Conservation (phyloP, 2,113 vertebrate species). For the Psophia crepitans region DNA sequence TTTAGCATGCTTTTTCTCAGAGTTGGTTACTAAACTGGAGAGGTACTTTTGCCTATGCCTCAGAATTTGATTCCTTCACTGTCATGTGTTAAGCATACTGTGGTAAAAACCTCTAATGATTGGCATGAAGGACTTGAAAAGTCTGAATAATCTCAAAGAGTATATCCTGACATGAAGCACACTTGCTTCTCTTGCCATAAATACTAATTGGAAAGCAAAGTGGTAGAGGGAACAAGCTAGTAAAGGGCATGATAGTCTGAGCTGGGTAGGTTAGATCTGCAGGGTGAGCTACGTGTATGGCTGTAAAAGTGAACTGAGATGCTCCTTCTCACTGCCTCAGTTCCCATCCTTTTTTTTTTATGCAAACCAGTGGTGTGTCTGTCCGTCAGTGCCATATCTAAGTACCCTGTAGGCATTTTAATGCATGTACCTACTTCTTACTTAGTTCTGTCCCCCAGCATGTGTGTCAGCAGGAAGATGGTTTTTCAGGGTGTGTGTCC, state of each 20-base stretch:
- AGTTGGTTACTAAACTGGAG: not conserved
- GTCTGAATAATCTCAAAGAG: not conserved
- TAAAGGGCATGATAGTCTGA: not conserved
- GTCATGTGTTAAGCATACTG: not conserved
- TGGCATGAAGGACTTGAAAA: not conserved
- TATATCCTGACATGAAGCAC: not conserved
- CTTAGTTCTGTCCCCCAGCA: not conserved
- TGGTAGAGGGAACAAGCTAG: not conserved
- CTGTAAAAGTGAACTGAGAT: not conserved
- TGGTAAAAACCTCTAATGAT: not conserved
- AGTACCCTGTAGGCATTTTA: not conserved
- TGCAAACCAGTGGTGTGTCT: not conserved
- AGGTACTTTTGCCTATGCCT: not conserved
- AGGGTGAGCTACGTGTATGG: accelerated
- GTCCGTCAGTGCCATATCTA: accelerated
- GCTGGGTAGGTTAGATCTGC: not conserved
- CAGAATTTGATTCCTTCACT: not conserved
- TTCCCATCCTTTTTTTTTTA: not conserved
- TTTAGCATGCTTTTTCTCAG: not conserved
- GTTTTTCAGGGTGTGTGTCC: not conserved
- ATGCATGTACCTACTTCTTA: not conserved
- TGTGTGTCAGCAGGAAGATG: not conserved
- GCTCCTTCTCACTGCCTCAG: not conserved
- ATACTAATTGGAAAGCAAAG: not conserved
- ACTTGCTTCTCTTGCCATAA: not conserved